These are phyloP conservation scores for Rhynchotus rufescens DNA, from an alignment of 2,797 vertebrate species.

Conservation along the genomic window DNA sequence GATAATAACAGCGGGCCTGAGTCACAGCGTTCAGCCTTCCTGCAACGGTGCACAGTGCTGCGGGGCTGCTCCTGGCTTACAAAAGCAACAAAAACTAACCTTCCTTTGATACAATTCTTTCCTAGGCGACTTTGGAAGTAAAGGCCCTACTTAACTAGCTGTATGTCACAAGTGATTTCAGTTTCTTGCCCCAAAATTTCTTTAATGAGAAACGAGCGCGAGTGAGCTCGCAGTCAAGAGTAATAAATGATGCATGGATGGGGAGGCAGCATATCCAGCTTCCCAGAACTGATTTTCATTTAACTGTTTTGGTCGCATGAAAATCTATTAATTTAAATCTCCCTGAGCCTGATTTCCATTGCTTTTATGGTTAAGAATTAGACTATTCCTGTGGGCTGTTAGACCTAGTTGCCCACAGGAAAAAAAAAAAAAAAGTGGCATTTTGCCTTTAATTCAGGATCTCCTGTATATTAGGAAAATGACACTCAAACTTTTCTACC, in stretches of 20 bases:
- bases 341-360: not conserved
- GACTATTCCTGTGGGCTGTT: not conserved
- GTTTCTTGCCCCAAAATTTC: not conserved
- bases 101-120: slow-evolving; percentile 7
- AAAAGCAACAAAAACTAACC: not conserved
- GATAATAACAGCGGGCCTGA: not conserved
- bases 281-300: not conserved
- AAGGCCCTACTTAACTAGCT: slow-evolving; percentile 16
- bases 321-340: not conserved
- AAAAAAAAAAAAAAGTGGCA: not conserved
- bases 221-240: not conserved
- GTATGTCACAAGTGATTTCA: slow-evolving; percentile 9
- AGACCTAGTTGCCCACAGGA: not conserved
- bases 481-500: not conserved
- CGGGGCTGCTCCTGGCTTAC: not conserved
- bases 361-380: not conserved
- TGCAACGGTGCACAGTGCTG: slow-evolving; percentile 1
- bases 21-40: not conserved
- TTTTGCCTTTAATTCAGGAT: not conserved
- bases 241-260: not conserved
- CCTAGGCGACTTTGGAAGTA: slow-evolving; percentile 5
- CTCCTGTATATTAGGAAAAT: not conserved
- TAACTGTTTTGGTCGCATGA: not conserved
- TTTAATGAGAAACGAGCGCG: not conserved
- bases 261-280: not conserved